Base-by-base conservation (phyloP, 64 coral and sea anemone genomes). In the Montipora efflorescens region DNA sequence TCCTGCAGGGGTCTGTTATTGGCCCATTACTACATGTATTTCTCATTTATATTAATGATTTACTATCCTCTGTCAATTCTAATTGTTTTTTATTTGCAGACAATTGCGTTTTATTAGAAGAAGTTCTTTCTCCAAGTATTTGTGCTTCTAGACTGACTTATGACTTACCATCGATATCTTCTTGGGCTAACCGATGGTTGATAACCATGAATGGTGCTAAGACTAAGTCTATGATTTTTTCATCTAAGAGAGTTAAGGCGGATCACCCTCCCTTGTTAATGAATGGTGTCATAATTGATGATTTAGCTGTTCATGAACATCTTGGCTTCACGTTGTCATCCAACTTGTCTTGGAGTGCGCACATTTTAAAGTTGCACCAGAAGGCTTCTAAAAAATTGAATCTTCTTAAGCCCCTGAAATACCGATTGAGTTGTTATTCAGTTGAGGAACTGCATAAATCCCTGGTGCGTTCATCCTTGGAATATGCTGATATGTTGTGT, bases 101-200 rank as follows among this genome's bases (percentile, higher is more conserved):
- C 19, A 45, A 88, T 88, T 46, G 61, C 0, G 10, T 70, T 48
- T 71, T 88, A 19, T 48, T 88, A 18, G 85, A 75, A 53, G 16
- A 47, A 73, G 48, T 88, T 70, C 57, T 59, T 18, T 14, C 58
- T 67, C 81, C 50, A 7, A 43, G 58, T 44, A n/a, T 23, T 66
- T 84, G 57, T 36, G 50, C 81, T 61, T 13, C 58, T 64, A 84
- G 21, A 64, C 81, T 21, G 52, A 84, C 66, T 64, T 12, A 14
- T 67, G 81, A 67, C 66, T 64, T 8, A 11, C 0, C 59, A 64
- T 64, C 14, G 59, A 64, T 64, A 64, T 64, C 59, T 64, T 64
- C 51, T 64, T 83, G 80, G 80, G 47, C 45, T 61, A 23, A 83
- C 23, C 48, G 59, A 59, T 83, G 80, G 80, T 58, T 58, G 53